phyloP scores from a whole-genome alignment of 2,113 vertebrate genomes.

The Columbina picui region DNA sequence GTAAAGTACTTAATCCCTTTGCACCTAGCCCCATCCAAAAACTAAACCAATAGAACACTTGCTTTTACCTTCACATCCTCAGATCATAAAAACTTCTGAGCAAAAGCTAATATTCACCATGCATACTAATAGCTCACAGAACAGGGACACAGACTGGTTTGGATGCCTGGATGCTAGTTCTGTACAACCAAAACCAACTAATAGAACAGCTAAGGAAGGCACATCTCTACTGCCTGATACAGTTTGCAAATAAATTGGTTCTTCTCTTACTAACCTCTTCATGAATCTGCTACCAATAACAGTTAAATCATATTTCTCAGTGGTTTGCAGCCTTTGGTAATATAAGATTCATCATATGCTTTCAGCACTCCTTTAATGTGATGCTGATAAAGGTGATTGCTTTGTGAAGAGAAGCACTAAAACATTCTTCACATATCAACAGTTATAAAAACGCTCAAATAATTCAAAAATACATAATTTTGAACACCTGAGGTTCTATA shows the following conservation, averaged over 20 bases:
- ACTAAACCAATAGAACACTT: not conserved
- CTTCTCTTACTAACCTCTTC: not conserved
- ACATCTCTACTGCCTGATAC: not conserved
- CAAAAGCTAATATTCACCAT: not conserved
- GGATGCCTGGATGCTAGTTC: not conserved
- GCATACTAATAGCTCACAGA: not conserved
- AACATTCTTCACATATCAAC: not conserved
- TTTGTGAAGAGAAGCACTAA: not conserved
- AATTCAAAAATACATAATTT: not conserved
- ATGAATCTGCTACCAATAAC: not conserved
- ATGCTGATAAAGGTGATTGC: not conserved
- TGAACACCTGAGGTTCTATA: not conserved
- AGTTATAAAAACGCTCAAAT: not conserved
- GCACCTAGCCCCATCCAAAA: not conserved
- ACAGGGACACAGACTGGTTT: not conserved
- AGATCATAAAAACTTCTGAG: not conserved
- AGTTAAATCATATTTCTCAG: not conserved
- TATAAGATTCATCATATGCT: not conserved
- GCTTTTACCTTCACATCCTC: not conserved
- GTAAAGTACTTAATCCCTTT: not conserved
- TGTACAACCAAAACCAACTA: not conserved
- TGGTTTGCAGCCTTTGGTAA: not conserved
- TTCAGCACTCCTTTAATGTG: not conserved
- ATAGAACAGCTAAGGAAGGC: not conserved
- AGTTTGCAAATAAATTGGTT: not conserved